phyloP scores from a whole-genome alignment of 2,888 invertebrate genomes.

The Diachrysia chrysitis region DNA sequence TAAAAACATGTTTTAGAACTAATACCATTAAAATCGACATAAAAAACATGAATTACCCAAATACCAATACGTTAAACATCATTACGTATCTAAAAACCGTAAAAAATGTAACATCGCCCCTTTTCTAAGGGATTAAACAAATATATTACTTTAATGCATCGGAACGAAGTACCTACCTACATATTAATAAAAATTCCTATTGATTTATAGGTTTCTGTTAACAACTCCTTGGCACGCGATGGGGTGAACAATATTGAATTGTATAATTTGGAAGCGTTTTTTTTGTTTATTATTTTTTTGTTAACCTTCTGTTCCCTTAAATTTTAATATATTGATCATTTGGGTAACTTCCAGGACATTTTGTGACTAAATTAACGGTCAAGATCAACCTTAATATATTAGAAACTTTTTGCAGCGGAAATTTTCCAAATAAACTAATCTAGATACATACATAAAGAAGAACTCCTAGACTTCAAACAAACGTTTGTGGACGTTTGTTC shows the following conservation, averaged over 20 bases:
- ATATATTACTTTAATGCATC: conserved; percentile 78
- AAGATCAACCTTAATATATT: no score
- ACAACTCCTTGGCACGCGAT: conserved; percentile 77
- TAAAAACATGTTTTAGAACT: neutral
- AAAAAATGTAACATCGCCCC: conserved; percentile 56
- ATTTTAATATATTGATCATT: conserved; percentile 22
- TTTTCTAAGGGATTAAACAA: conserved; percentile 76
- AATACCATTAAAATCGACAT: conserved; percentile 8
- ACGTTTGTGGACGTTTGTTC: neutral
- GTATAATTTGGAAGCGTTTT: conserved; percentile 55
- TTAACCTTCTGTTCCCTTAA: conserved; percentile 44
- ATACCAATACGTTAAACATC: conserved; percentile 67
- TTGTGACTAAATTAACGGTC: neutral
- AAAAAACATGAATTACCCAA: conserved; percentile 39
- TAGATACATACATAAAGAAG: neutral
- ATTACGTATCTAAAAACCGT: conserved; percentile 62
- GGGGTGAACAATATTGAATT: conserved; percentile 58
- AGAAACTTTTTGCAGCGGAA: no score
- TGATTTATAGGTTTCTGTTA: conserved; percentile 75
- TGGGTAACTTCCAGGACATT: neutral
- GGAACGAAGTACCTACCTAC: conserved; percentile 50
- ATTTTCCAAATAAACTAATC: neutral
- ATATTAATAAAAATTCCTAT: conserved; percentile 74
- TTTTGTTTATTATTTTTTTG: conserved; percentile 35
- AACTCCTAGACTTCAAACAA: neutral